phyloP scores from a whole-genome alignment of 2,888 invertebrate genomes.

The Lumbricus terrestris region DNA sequence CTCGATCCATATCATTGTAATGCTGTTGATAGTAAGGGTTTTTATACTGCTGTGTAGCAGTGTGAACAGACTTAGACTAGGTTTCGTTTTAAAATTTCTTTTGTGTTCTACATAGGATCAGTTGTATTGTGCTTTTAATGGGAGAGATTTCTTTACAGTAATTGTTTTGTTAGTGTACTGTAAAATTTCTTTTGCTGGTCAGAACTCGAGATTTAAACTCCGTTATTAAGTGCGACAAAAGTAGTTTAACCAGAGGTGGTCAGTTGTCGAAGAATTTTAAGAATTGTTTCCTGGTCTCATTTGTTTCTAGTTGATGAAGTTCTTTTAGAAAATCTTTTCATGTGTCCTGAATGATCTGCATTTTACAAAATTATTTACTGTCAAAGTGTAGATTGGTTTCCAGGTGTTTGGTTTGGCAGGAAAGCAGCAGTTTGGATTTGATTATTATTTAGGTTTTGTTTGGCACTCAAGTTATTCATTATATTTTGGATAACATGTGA shows the following conservation, averaged over 20 bases:
- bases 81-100: background rate
- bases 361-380: background rate
- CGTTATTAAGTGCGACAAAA: background rate
- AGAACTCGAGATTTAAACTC: background rate
- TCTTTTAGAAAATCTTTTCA: background rate
- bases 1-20: background rate
- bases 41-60: background rate
- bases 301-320: background rate
- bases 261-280: background rate
- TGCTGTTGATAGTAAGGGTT: background rate
- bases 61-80: background rate
- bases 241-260: background rate
- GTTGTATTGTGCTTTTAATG: background rate
- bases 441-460: too few species aligned
- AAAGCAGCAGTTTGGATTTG: too few species aligned
- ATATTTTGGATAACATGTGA: too few species aligned
- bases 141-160: background rate
- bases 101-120: background rate
- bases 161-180: background rate
- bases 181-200: background rate
- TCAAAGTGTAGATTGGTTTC: too few species aligned
- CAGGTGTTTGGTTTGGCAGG: too few species aligned
- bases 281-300: background rate
- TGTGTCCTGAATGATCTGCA: background rate
- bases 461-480: too few species aligned